These are phyloP conservation scores for Poicephalus gulielmi DNA, from an alignment of 2,113 vertebrate species.

Conservation along the genomic window DNA sequence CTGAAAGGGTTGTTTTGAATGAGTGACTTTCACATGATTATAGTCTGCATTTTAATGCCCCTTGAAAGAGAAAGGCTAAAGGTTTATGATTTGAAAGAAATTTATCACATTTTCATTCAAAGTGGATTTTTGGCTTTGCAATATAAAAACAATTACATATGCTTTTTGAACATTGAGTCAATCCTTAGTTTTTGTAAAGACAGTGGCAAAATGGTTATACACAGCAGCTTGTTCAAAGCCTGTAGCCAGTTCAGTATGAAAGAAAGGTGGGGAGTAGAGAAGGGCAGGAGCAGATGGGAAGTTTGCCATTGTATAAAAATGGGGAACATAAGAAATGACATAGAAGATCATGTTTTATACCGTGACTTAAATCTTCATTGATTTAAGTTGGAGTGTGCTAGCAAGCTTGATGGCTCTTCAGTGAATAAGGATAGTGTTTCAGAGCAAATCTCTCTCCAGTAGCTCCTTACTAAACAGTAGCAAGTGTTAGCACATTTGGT, in stretches of 20 bases:
- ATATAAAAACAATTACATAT: neutral
- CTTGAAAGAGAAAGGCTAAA: neutral
- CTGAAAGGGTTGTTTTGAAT: neutral
- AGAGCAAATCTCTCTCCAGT: neutral
- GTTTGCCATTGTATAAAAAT: neutral
- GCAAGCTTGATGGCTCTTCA: neutral
- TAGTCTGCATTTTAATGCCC: neutral
- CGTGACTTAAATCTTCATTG: neutral
- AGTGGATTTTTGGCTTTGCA: neutral
- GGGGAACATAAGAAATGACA: accelerated
- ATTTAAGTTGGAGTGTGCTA: neutral
- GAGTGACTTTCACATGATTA: neutral
- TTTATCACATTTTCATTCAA: neutral
- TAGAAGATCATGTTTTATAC: neutral
- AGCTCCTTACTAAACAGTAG: neutral
- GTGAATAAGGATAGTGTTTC: neutral
- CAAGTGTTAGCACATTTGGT: neutral
- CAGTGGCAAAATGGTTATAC: neutral
- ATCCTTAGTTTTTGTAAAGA: neutral
- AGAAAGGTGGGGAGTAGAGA: neutral
- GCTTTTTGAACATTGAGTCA: neutral
- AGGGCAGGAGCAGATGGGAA: neutral
- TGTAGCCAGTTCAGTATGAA: neutral
- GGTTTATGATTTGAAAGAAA: neutral
- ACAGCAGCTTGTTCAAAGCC: neutral